phyloP scores from a whole-genome alignment of 1,140 invertebrate species.

The Zaprionus tsacasi region DNA sequence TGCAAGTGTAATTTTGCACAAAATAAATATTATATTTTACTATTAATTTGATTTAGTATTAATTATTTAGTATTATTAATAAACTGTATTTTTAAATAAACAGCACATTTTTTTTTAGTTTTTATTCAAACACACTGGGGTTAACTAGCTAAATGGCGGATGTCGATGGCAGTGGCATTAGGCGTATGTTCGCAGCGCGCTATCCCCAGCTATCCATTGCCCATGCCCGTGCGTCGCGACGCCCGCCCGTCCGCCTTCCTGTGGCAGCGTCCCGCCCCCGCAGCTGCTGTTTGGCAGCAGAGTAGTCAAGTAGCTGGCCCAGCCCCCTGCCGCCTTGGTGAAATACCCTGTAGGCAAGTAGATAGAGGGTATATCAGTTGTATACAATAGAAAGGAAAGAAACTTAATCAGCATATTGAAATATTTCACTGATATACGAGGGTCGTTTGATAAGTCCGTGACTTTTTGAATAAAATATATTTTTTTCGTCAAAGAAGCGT shows the following conservation, averaged over 20 bases:
- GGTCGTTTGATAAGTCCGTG: too few species aligned
- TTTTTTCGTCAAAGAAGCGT: too few species aligned
- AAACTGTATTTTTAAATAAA: neutral
- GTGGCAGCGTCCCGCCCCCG: slow-evolving; percentile 54
- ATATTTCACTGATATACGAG: neutral
- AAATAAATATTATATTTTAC: neutral
- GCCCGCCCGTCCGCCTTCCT: too few species aligned
- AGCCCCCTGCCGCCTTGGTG: slow-evolving; percentile 9
- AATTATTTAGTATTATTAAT: neutral
- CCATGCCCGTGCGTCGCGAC: slow-evolving; percentile 7
- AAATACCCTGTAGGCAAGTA: neutral
- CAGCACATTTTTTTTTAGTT: neutral
- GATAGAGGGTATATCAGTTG: neutral
- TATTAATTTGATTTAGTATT: too few species aligned
- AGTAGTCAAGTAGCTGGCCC: slow-evolving; percentile 48
- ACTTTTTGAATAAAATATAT: too few species aligned
- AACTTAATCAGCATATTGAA: too few species aligned
- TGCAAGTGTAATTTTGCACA: neutral
- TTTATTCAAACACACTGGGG: slow-evolving; percentile 7
- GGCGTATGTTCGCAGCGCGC: slow-evolving; percentile 69
- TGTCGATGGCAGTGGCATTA: slow-evolving; percentile 79
- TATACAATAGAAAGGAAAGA: neutral
- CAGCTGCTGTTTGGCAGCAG: slow-evolving; percentile 47
- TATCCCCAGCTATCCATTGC: slow-evolving; percentile 8
- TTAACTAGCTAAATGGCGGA: slow-evolving; percentile 76